Base-by-base conservation (phyloP, 2,888 invertebrate genomes). In the Gisinianus flammeolus region DNA sequence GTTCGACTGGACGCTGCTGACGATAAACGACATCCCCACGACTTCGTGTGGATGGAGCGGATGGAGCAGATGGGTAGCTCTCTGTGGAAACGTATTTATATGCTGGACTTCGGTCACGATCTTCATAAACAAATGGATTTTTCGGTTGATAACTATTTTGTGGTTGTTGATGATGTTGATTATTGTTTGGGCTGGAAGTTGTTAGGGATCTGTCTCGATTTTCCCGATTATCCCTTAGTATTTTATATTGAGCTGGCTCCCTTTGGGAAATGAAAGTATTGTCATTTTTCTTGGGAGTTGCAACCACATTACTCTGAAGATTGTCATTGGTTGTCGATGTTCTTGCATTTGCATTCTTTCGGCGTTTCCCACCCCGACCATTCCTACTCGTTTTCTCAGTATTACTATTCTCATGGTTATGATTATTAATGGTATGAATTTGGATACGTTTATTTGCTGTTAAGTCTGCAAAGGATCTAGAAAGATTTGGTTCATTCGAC, bases 231-330 rank as follows among this genome's bases (percentile, higher is more conserved):
- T 76, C 76, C 16, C 76, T 22, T 6, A 76, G 26, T 3, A 76
- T 76, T 35, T 76, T 76, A 12, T 76, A 35, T 31, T 76, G 76
- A 6, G 69, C 35, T 19, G 76, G 69, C 0, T 70, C 70, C 64
- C 74, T 16, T 31, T 35, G n/a, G 58, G 56, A 31, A 1, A 22
- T 30, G 0, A 58, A 3, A 8, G 26, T 31, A 12, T 28, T 28
- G 19, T 3, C 10, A n/a, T 56, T 58, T 22, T 68, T 68, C 10
- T 12, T 31, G n/a, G 31, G 10, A 4, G 33, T 19, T 19, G 26
- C 62, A 19, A n/a, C 33, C 6, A 58, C 22, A 58, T 72, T 72
- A 10, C 19, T 19, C 10, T 72, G 72, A 28, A 58, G 33, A 58
- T 72, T 72, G 16, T 69, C 69, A 62, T 62, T 24, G 12, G 3